Base-by-base conservation (phyloP, 1,140 invertebrate genomes). In the Acromyrmex echinatior region DNA sequence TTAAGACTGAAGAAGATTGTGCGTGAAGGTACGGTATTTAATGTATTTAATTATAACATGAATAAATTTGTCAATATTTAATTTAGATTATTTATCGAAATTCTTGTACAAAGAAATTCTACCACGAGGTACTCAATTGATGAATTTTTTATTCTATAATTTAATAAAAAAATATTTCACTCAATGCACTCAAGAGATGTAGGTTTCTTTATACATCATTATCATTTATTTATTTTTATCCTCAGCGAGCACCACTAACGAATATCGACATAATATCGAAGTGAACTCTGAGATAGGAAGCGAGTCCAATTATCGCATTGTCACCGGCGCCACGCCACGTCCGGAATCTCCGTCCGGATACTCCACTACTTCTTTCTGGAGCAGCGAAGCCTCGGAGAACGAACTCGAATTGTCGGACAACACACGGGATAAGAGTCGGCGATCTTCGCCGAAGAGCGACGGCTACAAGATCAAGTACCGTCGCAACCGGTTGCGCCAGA, bases 1-100 rank as follows among this genome's bases (percentile, higher is more conserved):
- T 86, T 94, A 31, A 86, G 92, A 56, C 5, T 94, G 60, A 94
- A 94, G 51, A 94, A 94, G 65, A 56, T 94, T 45, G 28, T 71
- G 10, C 68, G 58, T 1, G 56, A 85, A 87, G 77, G 90, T 91
- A 87, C 0, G 6, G 10, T 60, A 45, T 51, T 31, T 21, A 31
- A 16, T 16, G 45, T 71, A 66, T 53, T 51, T n/a, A 10, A 80
- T 21, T 25, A 25, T 25, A 14, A 39, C 35, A 7, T 2, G n/a
- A 68, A 45, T n/a, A 68, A 68, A 21, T 66, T 66, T 66, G 39
- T 45, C 31, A 1, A 63, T 31, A 10, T 68, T 51, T 68, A 16
- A 74, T 74, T 53, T 14, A 53, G 1, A 45, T 45, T n/a, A 31
- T 49, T 63, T 28, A 28, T 74, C n/a, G 3, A 74, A 65, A 51